Evolutionary conservation across 2,113 vertebrate genomes (phyloP).

Genomic region (Apteryx mantelli): DNA sequence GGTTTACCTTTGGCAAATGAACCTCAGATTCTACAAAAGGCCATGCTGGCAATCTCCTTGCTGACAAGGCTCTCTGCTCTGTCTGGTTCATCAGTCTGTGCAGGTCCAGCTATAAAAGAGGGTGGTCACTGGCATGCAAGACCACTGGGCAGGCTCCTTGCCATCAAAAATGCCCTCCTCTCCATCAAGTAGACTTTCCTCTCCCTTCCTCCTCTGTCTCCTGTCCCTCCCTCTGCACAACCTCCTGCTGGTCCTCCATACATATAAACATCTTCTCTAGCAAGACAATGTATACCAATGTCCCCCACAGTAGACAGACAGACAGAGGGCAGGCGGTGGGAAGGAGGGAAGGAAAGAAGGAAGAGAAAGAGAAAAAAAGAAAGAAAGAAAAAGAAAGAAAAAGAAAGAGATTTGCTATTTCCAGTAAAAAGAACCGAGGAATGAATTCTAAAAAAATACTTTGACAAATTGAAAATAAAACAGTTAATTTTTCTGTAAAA

Average conservation of each 20-base stretch:
- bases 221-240: neutral
- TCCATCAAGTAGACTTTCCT: neutral
- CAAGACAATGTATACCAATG: neutral
- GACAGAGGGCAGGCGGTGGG: neutral
- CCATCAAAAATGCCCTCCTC: neutral
- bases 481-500: neutral
- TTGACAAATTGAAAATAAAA: neutral
- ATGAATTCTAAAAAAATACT: neutral
- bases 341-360: neutral
- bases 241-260: neutral
- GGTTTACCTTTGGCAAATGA: neutral
- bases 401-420: neutral
- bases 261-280: neutral
- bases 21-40: neutral
- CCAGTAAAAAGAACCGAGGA: neutral
- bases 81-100: neutral
- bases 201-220: neutral
- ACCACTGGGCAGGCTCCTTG: neutral
- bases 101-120: neutral
- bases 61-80: neutral
- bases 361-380: neutral
- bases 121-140: fast-evolving
- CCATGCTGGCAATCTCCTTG: fast-evolving
- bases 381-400: neutral
- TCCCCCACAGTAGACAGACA: neutral